phyloP scores from a whole-genome alignment of 23 tunicate genomes.

The Halocynthia aurantium region DNA sequence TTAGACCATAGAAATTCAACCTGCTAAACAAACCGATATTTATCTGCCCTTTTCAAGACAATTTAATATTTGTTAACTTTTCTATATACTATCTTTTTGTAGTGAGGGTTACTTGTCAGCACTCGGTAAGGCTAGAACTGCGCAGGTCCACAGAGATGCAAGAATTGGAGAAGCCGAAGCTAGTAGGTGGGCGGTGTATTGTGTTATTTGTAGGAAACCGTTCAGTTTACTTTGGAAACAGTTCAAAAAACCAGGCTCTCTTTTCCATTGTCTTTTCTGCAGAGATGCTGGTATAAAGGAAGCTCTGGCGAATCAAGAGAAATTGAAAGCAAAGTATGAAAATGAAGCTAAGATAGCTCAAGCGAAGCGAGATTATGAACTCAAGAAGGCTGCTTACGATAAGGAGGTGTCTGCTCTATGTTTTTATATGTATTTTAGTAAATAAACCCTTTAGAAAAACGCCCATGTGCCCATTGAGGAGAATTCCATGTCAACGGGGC shows the following conservation, averaged over 20 bases:
- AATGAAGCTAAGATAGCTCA: conserved; percentile 91
- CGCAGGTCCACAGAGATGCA: conserved; percentile 90
- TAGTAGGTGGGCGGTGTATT: conserved; percentile 5
- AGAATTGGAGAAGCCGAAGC: conserved; percentile 97
- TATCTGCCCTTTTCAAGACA: neutral
- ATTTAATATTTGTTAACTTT: neutral
- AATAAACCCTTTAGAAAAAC: neutral
- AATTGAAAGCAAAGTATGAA: conserved; percentile 75
- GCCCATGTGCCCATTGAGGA: no score
- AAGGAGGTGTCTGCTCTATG: conserved; percentile 43
- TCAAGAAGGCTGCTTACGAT: conserved; percentile 93
- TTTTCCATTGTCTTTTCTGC: neutral
- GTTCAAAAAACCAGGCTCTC: neutral
- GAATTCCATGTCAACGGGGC: no score
- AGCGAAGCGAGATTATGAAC: conserved; percentile 89
- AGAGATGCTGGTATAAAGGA: conserved; percentile 94
- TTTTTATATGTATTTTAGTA: neutral
- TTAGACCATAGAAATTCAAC: no score
- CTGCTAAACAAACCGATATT: neutral
- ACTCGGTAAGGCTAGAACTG: conserved; percentile 85
- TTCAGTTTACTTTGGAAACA: neutral
- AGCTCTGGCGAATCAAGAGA: conserved; percentile 83
- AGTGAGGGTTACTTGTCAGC: conserved; percentile 67
- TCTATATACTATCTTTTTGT: neutral
- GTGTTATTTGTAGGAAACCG: neutral